Percentiles rank a stretch among this genome's conserved stretches.
Conservation (phyloP, 2,797 vertebrate genomes). For the Menidia menidia region DNA sequence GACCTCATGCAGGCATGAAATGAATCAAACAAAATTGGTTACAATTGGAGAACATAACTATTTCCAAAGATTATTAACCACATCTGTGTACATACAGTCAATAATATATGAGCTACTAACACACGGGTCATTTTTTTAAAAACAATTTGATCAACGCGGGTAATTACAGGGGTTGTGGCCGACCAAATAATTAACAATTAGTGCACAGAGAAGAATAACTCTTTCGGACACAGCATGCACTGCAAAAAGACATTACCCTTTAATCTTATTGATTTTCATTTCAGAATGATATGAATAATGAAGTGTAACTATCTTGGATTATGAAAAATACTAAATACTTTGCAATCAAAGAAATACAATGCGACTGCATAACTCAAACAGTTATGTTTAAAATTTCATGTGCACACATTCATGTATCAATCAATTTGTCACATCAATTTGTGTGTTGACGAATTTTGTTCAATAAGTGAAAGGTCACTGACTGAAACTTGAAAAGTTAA, state of each 20-base stretch:
- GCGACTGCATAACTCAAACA: too few species aligned
- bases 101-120: background rate
- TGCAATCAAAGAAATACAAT: slow-evolving; percentile 13
- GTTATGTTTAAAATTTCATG: background rate
- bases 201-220: background rate
- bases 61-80: background rate
- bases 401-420: too few species aligned
- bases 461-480: too few species aligned
- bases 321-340: slow-evolving; percentile 4
- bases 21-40: background rate
- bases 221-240: background rate
- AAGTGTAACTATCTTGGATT: slow-evolving; percentile 6
- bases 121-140: too few species aligned
- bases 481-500: too few species aligned
- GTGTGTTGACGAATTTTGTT: too few species aligned
- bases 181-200: background rate
- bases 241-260: background rate
- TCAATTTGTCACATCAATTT: too few species aligned
- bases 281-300: background rate
- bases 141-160: slow-evolving; percentile 10
- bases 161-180: background rate
- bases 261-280: background rate
- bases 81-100: background rate
- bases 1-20: background rate
- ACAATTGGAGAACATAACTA: background rate